phyloP scores from a whole-genome alignment of 1,140 invertebrate genomes.

The Popillia japonica region DNA sequence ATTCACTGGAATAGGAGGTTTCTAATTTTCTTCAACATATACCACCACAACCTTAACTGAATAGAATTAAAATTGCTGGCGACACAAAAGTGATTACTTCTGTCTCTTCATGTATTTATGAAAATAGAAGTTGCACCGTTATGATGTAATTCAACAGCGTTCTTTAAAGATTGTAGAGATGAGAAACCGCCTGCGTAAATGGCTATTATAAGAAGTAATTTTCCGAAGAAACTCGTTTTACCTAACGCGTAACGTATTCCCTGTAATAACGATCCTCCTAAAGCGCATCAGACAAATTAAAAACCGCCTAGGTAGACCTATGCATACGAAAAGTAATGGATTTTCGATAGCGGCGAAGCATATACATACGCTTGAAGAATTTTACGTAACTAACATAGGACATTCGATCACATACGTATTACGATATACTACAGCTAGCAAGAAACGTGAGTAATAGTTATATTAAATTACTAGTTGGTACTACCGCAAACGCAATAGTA shows the following conservation, averaged over 20 bases:
- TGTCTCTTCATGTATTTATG: neutral
- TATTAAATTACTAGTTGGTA: constrained; percentile 12
- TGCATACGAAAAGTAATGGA: neutral
- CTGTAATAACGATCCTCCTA: neutral
- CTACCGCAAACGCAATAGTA: neutral
- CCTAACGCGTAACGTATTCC: neutral
- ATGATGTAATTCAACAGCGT: neutral
- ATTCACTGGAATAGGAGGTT: no score
- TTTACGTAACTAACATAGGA: no score
- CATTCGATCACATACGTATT: no score
- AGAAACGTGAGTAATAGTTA: constrained; percentile 1
- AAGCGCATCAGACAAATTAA: neutral
- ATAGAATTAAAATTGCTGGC: neutral
- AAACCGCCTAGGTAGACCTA: neutral
- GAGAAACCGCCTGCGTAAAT: neutral
- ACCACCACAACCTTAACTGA: no score
- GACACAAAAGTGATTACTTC: neutral
- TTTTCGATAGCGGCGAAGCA: neutral
- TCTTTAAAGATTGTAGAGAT: neutral
- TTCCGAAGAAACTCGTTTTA: neutral
- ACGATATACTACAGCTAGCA: neutral
- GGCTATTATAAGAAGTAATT: neutral
- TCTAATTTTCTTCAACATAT: no score
- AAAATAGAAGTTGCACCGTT: neutral
- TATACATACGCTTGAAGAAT: no score